These are phyloP conservation scores for Steinernema scapterisci DNA, from an alignment of 2,888 invertebrate species.

Conservation along the genomic window DNA sequence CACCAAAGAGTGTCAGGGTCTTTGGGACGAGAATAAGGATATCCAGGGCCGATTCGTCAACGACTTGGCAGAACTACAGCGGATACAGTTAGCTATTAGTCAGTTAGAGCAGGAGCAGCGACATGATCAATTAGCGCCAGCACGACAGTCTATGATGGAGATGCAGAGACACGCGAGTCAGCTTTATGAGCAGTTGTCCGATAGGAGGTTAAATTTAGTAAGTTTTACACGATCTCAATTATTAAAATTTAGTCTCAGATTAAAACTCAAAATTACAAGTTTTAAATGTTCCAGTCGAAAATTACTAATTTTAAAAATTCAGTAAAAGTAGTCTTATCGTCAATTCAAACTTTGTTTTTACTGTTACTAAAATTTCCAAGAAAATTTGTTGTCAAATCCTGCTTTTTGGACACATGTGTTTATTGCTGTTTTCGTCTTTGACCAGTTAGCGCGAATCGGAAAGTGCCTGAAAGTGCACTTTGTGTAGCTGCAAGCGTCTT, in stretches of 20 bases:
- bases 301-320: no score
- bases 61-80: slow-evolving; percentile 64
- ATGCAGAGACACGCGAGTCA: slow-evolving; percentile 59
- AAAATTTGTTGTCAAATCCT: no score
- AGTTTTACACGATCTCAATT: slow-evolving; percentile 21
- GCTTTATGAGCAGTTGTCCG: slow-evolving; percentile 58
- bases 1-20: slow-evolving; percentile 56
- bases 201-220: slow-evolving; percentile 48
- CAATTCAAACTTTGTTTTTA: no score
- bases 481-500: no score
- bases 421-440: no score
- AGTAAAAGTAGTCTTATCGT: no score
- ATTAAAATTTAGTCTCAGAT: background rate
- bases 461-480: no score
- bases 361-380: no score
- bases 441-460: no score
- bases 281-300: no score
- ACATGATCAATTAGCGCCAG: slow-evolving; percentile 55
- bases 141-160: slow-evolving; percentile 52
- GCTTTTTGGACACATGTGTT: no score
- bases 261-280: background rate
- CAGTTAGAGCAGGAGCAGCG: slow-evolving; percentile 57
- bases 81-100: slow-evolving; percentile 57
- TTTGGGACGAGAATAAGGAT: slow-evolving; percentile 67
- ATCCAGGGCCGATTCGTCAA: slow-evolving; percentile 63